Evolutionary conservation across 2,113 vertebrate species (phyloP).

Genomic region (Phylloscopus trochiloides): DNA sequence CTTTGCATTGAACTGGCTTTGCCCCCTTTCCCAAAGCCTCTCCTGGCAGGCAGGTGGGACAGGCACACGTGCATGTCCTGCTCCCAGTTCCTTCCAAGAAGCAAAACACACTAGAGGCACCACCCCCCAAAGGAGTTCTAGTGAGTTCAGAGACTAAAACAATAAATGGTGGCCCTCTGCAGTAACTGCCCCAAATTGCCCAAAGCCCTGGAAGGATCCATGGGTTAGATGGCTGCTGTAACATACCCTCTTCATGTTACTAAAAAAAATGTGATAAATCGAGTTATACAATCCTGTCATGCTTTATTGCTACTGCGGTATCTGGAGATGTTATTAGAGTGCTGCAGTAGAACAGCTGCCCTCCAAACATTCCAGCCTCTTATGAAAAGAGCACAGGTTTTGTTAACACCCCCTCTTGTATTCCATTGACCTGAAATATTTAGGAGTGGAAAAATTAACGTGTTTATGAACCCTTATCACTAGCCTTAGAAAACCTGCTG

Average conservation of each 20-base stretch:
- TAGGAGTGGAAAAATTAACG: neutral
- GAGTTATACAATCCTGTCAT: neutral
- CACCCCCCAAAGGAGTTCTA: neutral
- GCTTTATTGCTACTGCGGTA: neutral
- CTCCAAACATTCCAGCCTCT: neutral
- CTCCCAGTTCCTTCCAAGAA: neutral
- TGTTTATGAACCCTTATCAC: neutral
- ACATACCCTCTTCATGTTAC: neutral
- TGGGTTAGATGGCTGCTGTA: neutral
- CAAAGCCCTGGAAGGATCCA: neutral
- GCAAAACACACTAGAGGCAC: neutral
- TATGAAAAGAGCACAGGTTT: neutral
- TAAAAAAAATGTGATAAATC: neutral
- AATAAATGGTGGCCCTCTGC: neutral
- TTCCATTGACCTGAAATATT: neutral
- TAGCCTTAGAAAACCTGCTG: neutral
- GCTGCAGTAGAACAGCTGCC: neutral
- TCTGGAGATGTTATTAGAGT: neutral
- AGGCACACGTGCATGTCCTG: fast-evolving
- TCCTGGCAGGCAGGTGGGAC: neutral
- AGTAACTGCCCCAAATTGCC: neutral
- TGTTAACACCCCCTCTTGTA: neutral
- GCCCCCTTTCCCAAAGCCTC: neutral
- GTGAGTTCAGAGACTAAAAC: neutral
- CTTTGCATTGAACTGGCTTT: neutral